Evolutionary conservation across 2,113 vertebrate species (phyloP).

Genomic region (Entomyzon cyanotis): DNA sequence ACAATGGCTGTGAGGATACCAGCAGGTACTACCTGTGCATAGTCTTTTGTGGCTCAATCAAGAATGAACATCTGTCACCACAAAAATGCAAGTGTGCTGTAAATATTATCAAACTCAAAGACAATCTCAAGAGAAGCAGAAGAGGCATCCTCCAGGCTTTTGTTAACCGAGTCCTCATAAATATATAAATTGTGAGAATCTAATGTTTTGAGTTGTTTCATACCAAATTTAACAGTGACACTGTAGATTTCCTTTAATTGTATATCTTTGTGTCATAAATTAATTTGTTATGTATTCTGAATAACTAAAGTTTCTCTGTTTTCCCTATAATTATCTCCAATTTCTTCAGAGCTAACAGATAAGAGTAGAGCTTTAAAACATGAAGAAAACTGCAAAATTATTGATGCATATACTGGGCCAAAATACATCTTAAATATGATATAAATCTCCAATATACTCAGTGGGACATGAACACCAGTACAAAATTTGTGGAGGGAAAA

Average conservation of each 20-base stretch:
- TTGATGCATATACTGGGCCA: background rate
- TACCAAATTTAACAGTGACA: background rate
- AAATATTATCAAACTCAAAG: background rate
- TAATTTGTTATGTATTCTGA: background rate
- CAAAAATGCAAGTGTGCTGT: background rate
- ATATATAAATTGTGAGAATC: background rate
- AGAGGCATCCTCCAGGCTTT: background rate
- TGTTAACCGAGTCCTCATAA: background rate
- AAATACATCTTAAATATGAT: background rate
- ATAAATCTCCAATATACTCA: background rate
- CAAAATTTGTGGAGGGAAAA: background rate
- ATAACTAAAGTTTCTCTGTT: background rate
- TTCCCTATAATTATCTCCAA: background rate
- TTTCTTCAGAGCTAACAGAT: background rate
- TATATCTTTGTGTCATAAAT: background rate
- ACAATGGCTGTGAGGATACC: background rate
- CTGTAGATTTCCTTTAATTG: background rate
- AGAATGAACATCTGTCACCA: background rate
- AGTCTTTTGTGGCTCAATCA: background rate
- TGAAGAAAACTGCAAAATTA: background rate
- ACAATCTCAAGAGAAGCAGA: background rate
- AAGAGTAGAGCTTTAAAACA: background rate
- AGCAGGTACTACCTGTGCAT: background rate
- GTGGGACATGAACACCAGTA: background rate
- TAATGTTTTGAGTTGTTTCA: background rate